Conservation (phyloP, 1,140 invertebrate species). For the Drosophila yakuba region DNA sequence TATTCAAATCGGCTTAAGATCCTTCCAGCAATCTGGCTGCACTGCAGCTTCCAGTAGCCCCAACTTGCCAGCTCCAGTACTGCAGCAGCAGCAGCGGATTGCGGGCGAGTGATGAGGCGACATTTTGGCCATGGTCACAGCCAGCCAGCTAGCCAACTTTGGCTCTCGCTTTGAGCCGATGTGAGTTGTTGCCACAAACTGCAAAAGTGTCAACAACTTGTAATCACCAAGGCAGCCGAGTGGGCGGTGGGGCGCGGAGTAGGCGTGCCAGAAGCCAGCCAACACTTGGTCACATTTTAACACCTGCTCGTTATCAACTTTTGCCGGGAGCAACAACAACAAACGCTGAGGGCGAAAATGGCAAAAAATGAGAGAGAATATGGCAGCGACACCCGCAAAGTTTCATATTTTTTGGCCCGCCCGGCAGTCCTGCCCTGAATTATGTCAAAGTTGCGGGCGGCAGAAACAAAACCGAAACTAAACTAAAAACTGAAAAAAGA, state of each 20-base stretch:
- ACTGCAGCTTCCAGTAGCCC: slow-evolving; percentile 25
- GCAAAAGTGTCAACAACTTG: slow-evolving; percentile 82
- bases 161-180: slow-evolving; percentile 62
- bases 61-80: slow-evolving; percentile 55
- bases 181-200: slow-evolving; percentile 76
- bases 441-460: slow-evolving; percentile 77
- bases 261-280: slow-evolving; percentile 54
- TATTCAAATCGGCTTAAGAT: background rate
- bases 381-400: slow-evolving; percentile 67
- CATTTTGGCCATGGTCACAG: slow-evolving; percentile 71
- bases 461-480: slow-evolving; percentile 22
- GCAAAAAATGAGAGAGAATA: slow-evolving; percentile 39
- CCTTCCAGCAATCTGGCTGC: slow-evolving; percentile 20
- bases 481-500: slow-evolving; percentile 3
- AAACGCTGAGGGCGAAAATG: slow-evolving; percentile 12
- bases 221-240: slow-evolving; percentile 62
- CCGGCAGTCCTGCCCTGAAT: slow-evolving; percentile 73
- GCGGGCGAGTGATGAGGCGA: slow-evolving; percentile 31
- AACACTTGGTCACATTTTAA: slow-evolving; percentile 80
- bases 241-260: slow-evolving; percentile 5
- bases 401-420: slow-evolving; percentile 64
- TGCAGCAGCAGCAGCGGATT: slow-evolving; percentile 16
- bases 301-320: slow-evolving; percentile 83
- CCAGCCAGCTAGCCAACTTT: slow-evolving; percentile 60
- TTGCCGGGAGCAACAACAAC: slow-evolving; percentile 65